Evolutionary conservation across 1,140 invertebrate genomes (phyloP).

Genomic region (Musca domestica): DNA sequence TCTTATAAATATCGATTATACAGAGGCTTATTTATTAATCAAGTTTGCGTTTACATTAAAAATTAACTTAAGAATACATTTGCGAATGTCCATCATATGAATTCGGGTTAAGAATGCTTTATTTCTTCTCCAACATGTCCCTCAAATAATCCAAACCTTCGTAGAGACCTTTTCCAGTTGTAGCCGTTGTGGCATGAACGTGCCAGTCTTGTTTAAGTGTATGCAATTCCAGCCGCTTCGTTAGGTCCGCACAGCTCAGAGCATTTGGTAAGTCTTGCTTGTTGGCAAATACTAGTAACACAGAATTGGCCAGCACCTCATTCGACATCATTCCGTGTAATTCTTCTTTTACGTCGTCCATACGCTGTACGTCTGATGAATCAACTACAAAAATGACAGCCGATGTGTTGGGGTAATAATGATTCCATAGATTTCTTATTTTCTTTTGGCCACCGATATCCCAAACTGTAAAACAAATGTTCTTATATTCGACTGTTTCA

Average conservation of each 20-base stretch:
- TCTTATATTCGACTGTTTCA: constrained; percentile 96
- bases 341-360: constrained; percentile 93
- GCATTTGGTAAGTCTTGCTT: constrained; percentile 99
- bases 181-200: constrained; percentile 29
- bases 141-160: constrained; percentile 68
- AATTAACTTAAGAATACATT: background rate
- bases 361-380: constrained; percentile 93
- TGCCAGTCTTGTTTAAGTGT: constrained; percentile 29
- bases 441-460: constrained; percentile 96
- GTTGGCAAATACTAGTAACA: constrained; percentile 97
- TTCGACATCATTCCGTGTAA: constrained; percentile 90
- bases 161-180: constrained; percentile 24
- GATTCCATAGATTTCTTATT: constrained; percentile 92
- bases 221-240: constrained; percentile 47
- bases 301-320: constrained; percentile 95
- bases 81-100: too few relatives aligned
- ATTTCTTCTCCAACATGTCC: constrained; percentile 28
- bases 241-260: constrained; percentile 94
- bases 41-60: background rate
- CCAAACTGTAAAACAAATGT: constrained; percentile 96
- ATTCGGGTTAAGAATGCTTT: background rate
- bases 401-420: constrained; percentile 98
- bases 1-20: background rate
- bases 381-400: constrained; percentile 97
- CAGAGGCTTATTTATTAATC: background rate